Evolutionary conservation across 2,888 invertebrate genomes (phyloP).

Genomic region (Nesidiocoris tenuis): DNA sequence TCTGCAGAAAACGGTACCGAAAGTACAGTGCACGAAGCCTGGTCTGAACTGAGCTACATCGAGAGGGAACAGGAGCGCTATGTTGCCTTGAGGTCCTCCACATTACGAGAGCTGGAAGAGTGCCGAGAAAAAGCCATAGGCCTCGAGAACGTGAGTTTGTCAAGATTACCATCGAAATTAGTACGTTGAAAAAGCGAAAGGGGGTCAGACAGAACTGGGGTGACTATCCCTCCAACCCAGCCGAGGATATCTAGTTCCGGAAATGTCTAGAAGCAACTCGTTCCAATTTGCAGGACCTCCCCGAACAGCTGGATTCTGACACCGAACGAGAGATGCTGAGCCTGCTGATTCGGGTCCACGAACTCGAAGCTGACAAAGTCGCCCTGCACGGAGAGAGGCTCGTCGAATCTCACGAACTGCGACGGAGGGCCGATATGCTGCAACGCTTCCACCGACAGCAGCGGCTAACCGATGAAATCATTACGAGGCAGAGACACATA

Average conservation of each 20-base stretch:
- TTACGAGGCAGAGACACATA: conserved; percentile 79
- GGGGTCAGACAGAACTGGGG: too few relatives aligned
- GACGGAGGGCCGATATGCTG: conserved; percentile 78
- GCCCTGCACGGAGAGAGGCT: conserved; percentile 85
- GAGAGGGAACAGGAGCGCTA: conserved; percentile 83
- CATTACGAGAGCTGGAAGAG: conserved; percentile 77
- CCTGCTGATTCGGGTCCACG: conserved; percentile 86
- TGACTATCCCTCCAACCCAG: too few relatives aligned
- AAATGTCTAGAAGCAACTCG: too few relatives aligned
- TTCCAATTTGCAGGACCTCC: conserved; percentile 76
- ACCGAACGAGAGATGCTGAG: conserved; percentile 87
- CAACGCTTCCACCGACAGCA: conserved; percentile 80
- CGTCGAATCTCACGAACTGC: conserved; percentile 81
- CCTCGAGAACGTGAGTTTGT: conserved; percentile 74
- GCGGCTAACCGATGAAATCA: conserved; percentile 86
- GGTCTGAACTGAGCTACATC: conserved; percentile 79
- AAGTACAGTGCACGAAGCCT: conserved; percentile 74
- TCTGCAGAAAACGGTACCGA: conserved; percentile 60
- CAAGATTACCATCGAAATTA: too few relatives aligned
- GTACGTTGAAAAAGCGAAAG: too few relatives aligned
- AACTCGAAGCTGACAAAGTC: conserved; percentile 90
- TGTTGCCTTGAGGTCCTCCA: conserved; percentile 70
- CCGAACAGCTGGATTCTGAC: conserved; percentile 78
- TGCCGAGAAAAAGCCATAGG: conserved; percentile 75
- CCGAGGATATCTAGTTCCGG: too few relatives aligned